Percentiles rank a stretch among this genome's conserved stretches.
Conservation (phyloP, 2,113 vertebrate genomes). For the Cichladusa arquata region DNA sequence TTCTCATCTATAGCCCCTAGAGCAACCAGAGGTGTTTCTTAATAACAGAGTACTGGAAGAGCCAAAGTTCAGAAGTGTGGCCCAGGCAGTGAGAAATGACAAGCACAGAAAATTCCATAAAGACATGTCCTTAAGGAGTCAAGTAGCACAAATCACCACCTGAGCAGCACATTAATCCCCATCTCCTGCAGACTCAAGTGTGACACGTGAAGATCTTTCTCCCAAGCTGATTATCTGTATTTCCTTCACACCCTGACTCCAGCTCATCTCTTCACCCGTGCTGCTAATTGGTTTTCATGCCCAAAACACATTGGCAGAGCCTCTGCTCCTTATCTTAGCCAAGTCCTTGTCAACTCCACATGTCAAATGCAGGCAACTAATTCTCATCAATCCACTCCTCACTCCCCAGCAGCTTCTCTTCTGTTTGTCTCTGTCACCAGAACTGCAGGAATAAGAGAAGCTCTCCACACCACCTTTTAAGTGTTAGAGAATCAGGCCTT, state of each 20-base stretch:
- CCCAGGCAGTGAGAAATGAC: background rate
- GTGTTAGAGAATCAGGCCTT: background rate
- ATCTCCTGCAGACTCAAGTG: background rate
- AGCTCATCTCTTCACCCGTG: background rate
- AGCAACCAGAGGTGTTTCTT: background rate
- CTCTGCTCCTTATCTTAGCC: background rate
- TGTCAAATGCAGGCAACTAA: background rate
- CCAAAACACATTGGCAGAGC: background rate
- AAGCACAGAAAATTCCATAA: background rate
- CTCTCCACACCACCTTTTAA: background rate
- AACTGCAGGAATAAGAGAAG: background rate
- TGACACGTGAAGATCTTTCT: background rate
- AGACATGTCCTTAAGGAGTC: background rate
- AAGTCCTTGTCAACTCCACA: background rate
- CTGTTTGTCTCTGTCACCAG: background rate
- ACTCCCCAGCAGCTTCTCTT: background rate
- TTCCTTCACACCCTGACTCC: background rate
- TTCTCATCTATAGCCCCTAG: accelerated
- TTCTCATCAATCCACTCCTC: background rate
- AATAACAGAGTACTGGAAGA: background rate
- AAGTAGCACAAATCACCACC: background rate
- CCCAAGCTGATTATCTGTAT: background rate
- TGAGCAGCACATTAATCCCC: background rate
- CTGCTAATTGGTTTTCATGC: background rate
- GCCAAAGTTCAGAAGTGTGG: background rate